Evolutionary conservation across 2,113 vertebrate species (phyloP), one percentile per base, ranked within the genome.

Genomic region (Cyrtonyx montezumae): DNA sequence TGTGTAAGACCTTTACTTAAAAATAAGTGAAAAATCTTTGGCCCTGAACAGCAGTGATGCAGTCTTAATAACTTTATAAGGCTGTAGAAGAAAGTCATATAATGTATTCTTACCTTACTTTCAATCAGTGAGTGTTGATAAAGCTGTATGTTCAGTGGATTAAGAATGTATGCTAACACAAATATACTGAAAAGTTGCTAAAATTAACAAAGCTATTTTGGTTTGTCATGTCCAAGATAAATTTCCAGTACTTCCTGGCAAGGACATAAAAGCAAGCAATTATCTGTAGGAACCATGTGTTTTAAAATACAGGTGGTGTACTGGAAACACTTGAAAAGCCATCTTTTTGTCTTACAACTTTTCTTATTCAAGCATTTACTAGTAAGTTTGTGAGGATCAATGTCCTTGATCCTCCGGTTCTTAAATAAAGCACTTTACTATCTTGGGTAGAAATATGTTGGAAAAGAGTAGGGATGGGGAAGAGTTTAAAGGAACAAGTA

Each of bases 281-380:
- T 94, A 94, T 90, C 84, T 83, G 1, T 49, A 74, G 80, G 79
- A 94, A 71, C 59, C 65, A 86, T 8, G 7, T 87, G 79, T 80
- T 94, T 91, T 85, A 74, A 56, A 91, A 92, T 81, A 62, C 69
- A 94, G 93, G 87, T 96, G 56, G n/a, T 91, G 22, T 83, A 56
- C 42, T 85, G 76, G 59, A 87, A 96, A 83, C n/a, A 86, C 65
- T 93, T 91, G 62, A 71, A 74, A 71, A 84, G 61, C 42, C 5
- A 63, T 3, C 0, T 13, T 83, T 87, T 93, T 84, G 45, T 9
- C 0, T 79, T 74, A 16, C 7, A 73, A 67, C 67, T 79, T 55
- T 74, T 91, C 32, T 13, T 82, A 14, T 91, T 93, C 42, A 76
- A 79, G 62, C 7, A 56, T 20, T 37, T 78, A 43, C 32, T 80